Evolutionary conservation across 2,888 invertebrate genomes (phyloP), one percentile per base, ranked within the genome.

Genomic region (Chrysolina americana): DNA sequence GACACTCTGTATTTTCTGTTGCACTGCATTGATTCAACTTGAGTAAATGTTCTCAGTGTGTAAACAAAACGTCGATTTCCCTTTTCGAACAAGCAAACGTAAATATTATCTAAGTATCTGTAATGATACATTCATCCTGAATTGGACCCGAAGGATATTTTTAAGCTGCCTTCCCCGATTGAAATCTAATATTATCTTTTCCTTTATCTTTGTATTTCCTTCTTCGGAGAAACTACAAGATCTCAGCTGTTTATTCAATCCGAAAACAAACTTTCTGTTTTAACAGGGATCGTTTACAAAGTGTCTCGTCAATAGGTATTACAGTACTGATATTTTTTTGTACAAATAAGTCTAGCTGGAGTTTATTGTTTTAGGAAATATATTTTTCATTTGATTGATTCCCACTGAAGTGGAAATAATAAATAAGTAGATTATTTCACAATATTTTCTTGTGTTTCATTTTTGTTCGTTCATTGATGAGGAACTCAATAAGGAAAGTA

Each of bases 51-150:
- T 36, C 15, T 36, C 28, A 36, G 28, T n/a, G 15, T 59, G 59
- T 28, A 23, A 59, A 59, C 59, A 59, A 6, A n/a, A 28, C 23
- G 15, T 59, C 59, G n/a, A 23, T n/a, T 36, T 59, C n/a, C n/a
- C n/a, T 59, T 59, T 17, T n/a, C 36, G n/a, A n/a, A 36, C 36
- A 36, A 36, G 59, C 15, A 17, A 59, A n/a, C 17, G 36, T 59
- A 59, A 59, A 59, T 59, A 59, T 36, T 59, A 59, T 59, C 59
- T 59, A 28, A 59, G 36, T 59, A 59, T 28, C 15, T 11, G n/a
- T 59, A 59, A 59, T 59, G 59, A 59, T 59, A 59, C 59, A 59
- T 59, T 59, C 59, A 36, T 59, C 11, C n/a, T 28, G n/a, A 59
- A 59, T 59, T 15, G 59, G 36, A 36, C 59, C 59, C 59, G 1